Base-by-base conservation (phyloP, 2,888 invertebrate species). In the Monoplex corrugatus region DNA sequence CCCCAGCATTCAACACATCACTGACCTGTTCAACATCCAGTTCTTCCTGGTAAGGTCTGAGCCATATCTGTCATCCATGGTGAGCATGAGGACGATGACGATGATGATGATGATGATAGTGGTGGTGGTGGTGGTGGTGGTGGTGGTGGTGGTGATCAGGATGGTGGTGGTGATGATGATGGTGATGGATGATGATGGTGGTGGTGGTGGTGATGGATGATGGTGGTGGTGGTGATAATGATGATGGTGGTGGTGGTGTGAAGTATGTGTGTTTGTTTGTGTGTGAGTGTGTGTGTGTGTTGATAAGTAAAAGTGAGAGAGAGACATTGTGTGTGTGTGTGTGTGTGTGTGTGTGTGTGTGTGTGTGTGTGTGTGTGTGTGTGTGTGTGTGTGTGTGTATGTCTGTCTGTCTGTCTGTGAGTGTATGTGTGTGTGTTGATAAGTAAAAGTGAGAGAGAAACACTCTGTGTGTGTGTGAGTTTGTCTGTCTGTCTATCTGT, bases 11-110 rank as follows among this genome's bases (percentile, higher is more conserved):
- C 98, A 98, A 0, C 97, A 98, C 96, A 98, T 99, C 0, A 98
- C 98, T 95, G 98, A 98, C 0, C 98, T 99, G 93, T 99, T 99
- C 95, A 98, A 98, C 95, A 97, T 99, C 88, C 97, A 97, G 89
- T 99, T 98, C 96, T 99, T 99, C 95, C 91, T 92, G 90, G 95
- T 95, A 91, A 91, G 80, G 19, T 10, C 50, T 72, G 50, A 13
- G 19, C 50, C 19, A 13, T 8, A 19, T 50, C 19, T 50, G 50
- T 8, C 8, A 8, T 50, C 50, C 8, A 68, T 68, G 68, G n/a
- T 28, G 68, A 68, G 6, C 28, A 68, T 28, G 68, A 68, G 6
- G 68, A 75, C 35, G 38, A 75, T 75, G 75, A 75, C 35, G 75
- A 75, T 38, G 75, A 75, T 75, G 75, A 75, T 75, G 75, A 75